Evolutionary conservation across 2,113 vertebrate species (phyloP).

Genomic region (Ascaphus truei): DNA sequence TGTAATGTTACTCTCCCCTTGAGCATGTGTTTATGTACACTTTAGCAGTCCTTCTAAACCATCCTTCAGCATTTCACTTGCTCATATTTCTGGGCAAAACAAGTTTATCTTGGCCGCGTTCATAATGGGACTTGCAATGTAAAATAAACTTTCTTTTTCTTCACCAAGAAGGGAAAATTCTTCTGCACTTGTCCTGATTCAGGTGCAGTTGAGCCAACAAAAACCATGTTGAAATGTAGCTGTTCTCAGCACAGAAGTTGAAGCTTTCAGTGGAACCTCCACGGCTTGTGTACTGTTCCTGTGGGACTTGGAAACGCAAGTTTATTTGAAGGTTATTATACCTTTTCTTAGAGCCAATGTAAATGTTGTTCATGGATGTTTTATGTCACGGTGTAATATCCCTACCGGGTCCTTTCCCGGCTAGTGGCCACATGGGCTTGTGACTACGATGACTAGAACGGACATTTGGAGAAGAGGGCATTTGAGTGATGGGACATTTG

Average conservation of each 20-base stretch:
- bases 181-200: background rate
- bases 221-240: slow-evolving; percentile 28
- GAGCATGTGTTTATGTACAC: background rate
- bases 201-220: background rate
- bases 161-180: background rate
- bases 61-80: background rate
- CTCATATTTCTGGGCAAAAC: background rate
- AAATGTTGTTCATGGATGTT: too few species aligned
- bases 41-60: background rate
- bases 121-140: slow-evolving; percentile 9
- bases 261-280: slow-evolving; percentile 1
- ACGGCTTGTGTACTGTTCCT: background rate
- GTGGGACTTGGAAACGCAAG: too few species aligned
- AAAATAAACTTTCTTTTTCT: slow-evolving; percentile 12
- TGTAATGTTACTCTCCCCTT: background rate
- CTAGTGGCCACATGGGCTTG: too few species aligned
- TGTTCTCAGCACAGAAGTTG: slow-evolving; percentile 28
- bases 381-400: too few species aligned
- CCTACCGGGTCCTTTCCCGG: too few species aligned
- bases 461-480: too few species aligned
- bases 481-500: too few species aligned
- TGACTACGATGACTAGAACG: too few species aligned
- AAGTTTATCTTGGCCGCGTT: slow-evolving; percentile 12
- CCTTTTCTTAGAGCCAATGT: too few species aligned
- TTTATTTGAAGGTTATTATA: too few species aligned